Conservation (phyloP, 2,888 invertebrate species). For the Choristoneura rosaceana region DNA sequence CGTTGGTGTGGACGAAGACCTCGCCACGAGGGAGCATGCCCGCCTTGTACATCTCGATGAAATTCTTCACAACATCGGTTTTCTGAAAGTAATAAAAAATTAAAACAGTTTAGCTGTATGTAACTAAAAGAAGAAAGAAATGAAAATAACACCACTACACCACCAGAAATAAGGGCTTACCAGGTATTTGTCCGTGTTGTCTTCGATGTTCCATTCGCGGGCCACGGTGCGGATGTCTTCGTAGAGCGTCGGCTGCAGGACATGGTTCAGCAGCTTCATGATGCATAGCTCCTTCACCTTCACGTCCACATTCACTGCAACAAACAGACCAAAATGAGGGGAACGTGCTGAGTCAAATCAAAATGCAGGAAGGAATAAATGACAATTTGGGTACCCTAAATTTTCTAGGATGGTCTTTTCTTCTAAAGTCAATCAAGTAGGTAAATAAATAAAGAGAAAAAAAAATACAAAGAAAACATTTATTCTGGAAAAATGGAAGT, state of each 20-base stretch:
- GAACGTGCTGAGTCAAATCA: too few relatives aligned
- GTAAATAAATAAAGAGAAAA: too few relatives aligned
- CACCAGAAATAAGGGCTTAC: constrained; percentile 52
- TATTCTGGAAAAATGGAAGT: too few relatives aligned
- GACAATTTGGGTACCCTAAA: too few relatives aligned
- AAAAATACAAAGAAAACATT: too few relatives aligned
- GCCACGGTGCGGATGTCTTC: constrained; percentile 86
- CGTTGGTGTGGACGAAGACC: constrained; percentile 87
- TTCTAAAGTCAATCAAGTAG: too few relatives aligned
- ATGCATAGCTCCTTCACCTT: constrained; percentile 85
- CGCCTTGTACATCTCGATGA: constrained; percentile 82
- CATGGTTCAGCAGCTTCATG: constrained; percentile 85
- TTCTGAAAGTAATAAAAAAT: constrained; percentile 69
- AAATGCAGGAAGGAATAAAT: too few relatives aligned
- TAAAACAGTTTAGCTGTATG: background rate
- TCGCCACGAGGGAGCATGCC: constrained; percentile 86
- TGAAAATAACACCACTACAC: background rate
- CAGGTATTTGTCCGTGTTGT: constrained; percentile 85
- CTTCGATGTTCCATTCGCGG: constrained; percentile 85
- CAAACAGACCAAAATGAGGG: background rate
- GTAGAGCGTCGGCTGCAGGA: constrained; percentile 86
- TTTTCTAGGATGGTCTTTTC: too few relatives aligned
- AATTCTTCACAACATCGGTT: constrained; percentile 85
- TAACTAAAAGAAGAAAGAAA: background rate
- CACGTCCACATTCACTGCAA: constrained; percentile 80